Evolutionary conservation across 2,888 invertebrate species (phyloP), one percentile per base, ranked within the genome.

Genomic region (Poecilobothrus nobilitatus): DNA sequence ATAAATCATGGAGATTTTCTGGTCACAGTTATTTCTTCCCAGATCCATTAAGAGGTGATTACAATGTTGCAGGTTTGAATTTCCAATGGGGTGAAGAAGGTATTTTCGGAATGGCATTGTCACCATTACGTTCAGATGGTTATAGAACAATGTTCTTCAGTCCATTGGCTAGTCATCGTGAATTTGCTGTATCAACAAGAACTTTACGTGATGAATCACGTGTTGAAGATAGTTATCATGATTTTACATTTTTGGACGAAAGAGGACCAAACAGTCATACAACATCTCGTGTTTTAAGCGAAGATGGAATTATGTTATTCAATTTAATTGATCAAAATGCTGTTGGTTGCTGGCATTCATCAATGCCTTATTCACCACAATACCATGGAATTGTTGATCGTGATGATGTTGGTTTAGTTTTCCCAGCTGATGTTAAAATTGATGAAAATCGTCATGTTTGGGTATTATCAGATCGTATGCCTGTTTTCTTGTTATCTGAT

Each of bases 21-120:
- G 84, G 84, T 15, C 92, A 93, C 76, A 88, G 90, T 73, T 93
- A 84, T 79, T 92, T 93, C 82, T 86, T 89, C 83, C 92, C 92
- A 0, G 92, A 93, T 78, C 93, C 93, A 0, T 81, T 92, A 5
- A 84, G 86, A 20, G 91, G 91, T 8, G 91, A 92, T 76, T 92
- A 88, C 79, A 91, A 89, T 76, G 87, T 91, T 71, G 91, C 87
- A 7, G 91, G 92, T 0, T 81, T 92, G 15, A 92, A 92, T 78
- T 92, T 92, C 85, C 92, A 92, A 79, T 94, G 93, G 93, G 87
- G 87, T 33, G 87, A 88, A 73, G 93, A 92, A 81, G 91, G 91
- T 18, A 89, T 92, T 71, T 92, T 92, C 73, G 92, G 92, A 1
- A 87, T 92, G 80, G 86, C 90, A 0, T 78, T 92, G 2, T 88